phyloP scores from a whole-genome alignment of 2,888 invertebrate species.

The Sylvicola fuscatus region DNA sequence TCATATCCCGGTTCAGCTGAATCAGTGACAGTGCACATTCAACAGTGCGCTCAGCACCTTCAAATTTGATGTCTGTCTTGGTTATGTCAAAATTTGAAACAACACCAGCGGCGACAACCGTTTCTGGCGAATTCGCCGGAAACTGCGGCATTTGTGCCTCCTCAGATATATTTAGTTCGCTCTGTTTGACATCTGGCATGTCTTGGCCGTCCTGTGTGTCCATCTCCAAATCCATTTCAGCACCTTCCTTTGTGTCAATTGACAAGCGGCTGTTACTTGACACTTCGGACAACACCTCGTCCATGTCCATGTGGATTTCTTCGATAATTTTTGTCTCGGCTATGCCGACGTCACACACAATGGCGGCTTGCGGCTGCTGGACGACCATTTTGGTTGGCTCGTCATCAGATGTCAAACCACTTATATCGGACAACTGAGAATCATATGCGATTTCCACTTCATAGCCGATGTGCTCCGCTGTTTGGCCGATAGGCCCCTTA shows the following conservation, averaged over 20 bases:
- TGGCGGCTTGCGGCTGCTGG: slow-evolving; percentile 11
- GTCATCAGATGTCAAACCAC: slow-evolving; percentile 18
- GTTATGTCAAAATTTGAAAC: slow-evolving; percentile 18
- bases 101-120: slow-evolving; percentile 11
- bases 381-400: not conserved
- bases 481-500: slow-evolving; percentile 10
- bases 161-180: slow-evolving; percentile 14
- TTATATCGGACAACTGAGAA: slow-evolving; percentile 34
- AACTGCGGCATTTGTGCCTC: slow-evolving; percentile 26
- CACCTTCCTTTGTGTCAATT: slow-evolving; percentile 27
- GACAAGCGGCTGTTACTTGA: slow-evolving; percentile 37
- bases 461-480: not conserved
- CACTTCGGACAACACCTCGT: slow-evolving; percentile 34
- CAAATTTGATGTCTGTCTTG: slow-evolving; percentile 22
- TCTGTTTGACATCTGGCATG: too few relatives aligned
- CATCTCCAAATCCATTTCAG: slow-evolving; percentile 14
- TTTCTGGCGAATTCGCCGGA: slow-evolving; percentile 16
- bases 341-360: slow-evolving; percentile 4
- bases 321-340: slow-evolving; percentile 9
- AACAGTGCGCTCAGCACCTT: slow-evolving; percentile 13
- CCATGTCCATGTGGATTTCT: slow-evolving; percentile 18
- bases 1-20: not conserved
- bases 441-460: slow-evolving; percentile 14
- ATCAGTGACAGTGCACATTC: slow-evolving; percentile 2
- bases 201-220: too few relatives aligned